Conservation (phyloP, 2,113 vertebrate genomes). For the Campylorhamphus procurvoides region DNA sequence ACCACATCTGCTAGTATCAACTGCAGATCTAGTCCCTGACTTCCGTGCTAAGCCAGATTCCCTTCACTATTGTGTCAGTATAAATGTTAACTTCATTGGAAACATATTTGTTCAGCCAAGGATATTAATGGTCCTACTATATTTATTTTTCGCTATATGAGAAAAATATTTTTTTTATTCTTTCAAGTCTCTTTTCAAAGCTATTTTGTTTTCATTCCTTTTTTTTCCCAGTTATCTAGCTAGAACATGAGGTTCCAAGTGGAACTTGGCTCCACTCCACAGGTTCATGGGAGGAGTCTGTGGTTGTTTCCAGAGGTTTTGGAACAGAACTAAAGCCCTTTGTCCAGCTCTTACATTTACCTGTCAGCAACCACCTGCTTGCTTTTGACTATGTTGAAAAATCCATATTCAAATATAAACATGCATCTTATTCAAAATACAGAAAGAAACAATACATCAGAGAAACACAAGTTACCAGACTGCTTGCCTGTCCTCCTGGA, state of each 20-base stretch:
- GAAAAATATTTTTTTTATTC: neutral
- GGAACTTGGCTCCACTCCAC: neutral
- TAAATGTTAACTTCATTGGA: neutral
- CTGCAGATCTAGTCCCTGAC: neutral
- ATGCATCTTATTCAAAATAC: neutral
- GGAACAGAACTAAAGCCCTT: neutral
- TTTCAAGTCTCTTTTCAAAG: neutral
- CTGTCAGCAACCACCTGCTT: neutral
- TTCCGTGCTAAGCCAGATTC: neutral
- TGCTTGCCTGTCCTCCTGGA: neutral
- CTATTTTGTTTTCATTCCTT: neutral
- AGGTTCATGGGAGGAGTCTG: neutral
- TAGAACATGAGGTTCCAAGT: neutral
- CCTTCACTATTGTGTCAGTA: neutral
- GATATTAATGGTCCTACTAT: neutral
- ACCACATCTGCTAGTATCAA: neutral
- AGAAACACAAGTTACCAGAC: neutral
- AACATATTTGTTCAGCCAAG: neutral
- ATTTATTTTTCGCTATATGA: neutral
- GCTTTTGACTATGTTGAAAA: neutral
- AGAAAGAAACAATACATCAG: neutral
- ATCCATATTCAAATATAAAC: neutral
- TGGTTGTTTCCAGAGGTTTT: neutral
- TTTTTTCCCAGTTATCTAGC: neutral
- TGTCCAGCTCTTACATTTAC: neutral